Percentiles rank a stretch among this genome's conserved stretches.
Conservation (phyloP, 1,140 invertebrate genomes). For the Euwallacea fornicatus region DNA sequence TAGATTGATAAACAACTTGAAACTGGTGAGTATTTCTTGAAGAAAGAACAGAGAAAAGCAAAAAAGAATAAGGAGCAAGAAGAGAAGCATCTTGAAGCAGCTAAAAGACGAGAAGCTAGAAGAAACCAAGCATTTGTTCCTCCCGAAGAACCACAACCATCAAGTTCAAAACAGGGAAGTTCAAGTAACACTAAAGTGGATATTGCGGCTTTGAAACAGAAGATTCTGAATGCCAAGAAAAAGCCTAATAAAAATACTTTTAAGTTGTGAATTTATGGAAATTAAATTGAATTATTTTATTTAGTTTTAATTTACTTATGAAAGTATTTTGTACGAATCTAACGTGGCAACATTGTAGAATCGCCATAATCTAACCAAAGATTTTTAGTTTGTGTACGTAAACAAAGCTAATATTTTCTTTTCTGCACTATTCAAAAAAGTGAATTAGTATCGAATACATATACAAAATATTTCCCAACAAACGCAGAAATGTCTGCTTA, state of each 20-base stretch:
- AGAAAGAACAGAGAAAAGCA: slow-evolving; percentile 75
- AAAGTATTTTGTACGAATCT: too few relatives aligned
- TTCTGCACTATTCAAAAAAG: too few relatives aligned
- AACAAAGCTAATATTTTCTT: too few relatives aligned
- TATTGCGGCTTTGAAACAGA: slow-evolving; percentile 69
- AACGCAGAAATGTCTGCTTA: slow-evolving; percentile 62
- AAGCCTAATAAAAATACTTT: slow-evolving; percentile 20
- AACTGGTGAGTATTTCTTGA: slow-evolving; percentile 96
- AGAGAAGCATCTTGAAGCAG: slow-evolving; percentile 70
- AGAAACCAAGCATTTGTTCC: slow-evolving; percentile 81
- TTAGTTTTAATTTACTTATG: neutral
- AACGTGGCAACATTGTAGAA: too few relatives aligned
- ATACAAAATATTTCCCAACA: too few relatives aligned
- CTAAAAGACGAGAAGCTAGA: slow-evolving; percentile 73
- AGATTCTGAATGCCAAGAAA: slow-evolving; percentile 67
- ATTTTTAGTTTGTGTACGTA: too few relatives aligned
- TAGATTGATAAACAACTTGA: slow-evolving; percentile 87
- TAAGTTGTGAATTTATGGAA: slow-evolving; percentile 20
- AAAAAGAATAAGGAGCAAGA: slow-evolving; percentile 74
- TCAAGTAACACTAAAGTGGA: slow-evolving; percentile 57
- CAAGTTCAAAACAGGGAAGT: slow-evolving; percentile 37
- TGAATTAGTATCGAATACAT: too few relatives aligned
- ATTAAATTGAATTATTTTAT: neutral
- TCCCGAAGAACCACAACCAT: slow-evolving; percentile 63
- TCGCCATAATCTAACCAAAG: too few relatives aligned